Base-by-base conservation (phyloP, 2,113 vertebrate species). In the Amia ocellicauda region DNA sequence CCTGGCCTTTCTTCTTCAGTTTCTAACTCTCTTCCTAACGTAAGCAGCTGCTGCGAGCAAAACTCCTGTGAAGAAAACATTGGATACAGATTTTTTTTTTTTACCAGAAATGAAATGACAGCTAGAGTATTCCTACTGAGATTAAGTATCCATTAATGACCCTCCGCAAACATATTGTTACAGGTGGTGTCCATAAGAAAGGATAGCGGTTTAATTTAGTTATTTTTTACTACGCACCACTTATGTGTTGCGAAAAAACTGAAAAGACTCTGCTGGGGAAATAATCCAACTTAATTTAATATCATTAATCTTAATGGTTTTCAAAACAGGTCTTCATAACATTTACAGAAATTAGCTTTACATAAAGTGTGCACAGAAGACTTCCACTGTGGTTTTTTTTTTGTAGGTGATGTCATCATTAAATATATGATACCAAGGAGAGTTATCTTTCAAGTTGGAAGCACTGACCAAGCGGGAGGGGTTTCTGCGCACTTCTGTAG, bases 141-240 rank as follows among this genome's bases (percentile, higher is more conserved):
- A 68, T 59, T 56, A 60, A 56, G 28, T 62, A 50, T 55, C 42
- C 61, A 47, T 65, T 67, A 67, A 69, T 61, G 52, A 69, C 62
- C 29, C 45, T 73, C 65, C 56, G 52, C 28, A 14, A 51, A 50
- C 54, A 58, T 23, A 51, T 54, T 58, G 59, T 69, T 71, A 73
- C 74, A 79, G 74, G 77, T 76, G 77, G 66, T 28, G 64, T 72
- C 69, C 77, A 64, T 75, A 73, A 75, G 61, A 72, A 74, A 77
- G 72, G 72, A 60, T 59, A 7, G 31, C 31, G 70, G 74, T 76
- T 68, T 68, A 76, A n/a, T 78, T 74, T 72, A 52, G 66, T 64
- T 31, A 72, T 76, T 70, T 57, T 49, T 56, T 36, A 11, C 31
- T 36, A 36, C 31, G 11, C 31, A 36, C 58, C 19, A 45, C 28